A percentile compares a stretch with the other conserved stretches of the same genome.
Conservation (phyloP, 1,140 invertebrate species). For the Thereuonema tuberculata region DNA sequence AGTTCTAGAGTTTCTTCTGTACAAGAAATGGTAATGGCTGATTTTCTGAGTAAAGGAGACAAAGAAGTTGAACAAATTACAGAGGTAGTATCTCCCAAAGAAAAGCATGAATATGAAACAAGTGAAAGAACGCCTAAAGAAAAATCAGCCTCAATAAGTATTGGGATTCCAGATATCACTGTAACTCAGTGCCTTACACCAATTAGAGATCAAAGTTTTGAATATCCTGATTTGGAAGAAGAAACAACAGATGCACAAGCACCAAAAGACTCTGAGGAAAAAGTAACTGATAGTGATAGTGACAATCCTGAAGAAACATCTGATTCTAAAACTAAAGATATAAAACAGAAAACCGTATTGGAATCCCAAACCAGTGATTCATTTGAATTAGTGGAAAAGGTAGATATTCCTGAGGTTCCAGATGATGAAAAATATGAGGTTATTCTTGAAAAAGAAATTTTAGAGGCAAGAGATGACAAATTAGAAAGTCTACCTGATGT, state of each 20-base stretch:
- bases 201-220: conserved; percentile 32
- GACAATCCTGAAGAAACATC: conserved; percentile 17
- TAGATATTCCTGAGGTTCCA: no score
- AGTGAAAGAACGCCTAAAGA: conserved; percentile 34
- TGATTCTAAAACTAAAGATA: neutral
- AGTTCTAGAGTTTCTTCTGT: conserved; percentile 17
- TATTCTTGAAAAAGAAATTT: neutral
- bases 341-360: conserved; percentile 37
- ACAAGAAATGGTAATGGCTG: conserved; percentile 27
- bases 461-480: neutral
- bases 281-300: conserved; percentile 34
- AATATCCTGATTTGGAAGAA: conserved; percentile 36
- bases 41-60: no score
- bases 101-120: conserved; percentile 34
- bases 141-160: conserved; percentile 33
- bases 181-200: conserved; percentile 44
- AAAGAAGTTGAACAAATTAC: no score
- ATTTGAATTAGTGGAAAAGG: conserved; percentile 45
- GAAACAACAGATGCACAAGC: conserved; percentile 21
- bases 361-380: conserved; percentile 75
- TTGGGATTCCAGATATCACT: conserved; percentile 50
- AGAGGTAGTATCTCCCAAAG: no score
- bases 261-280: neutral
- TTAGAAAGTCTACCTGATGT: neutral
- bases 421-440: neutral